phyloP scores from a whole-genome alignment of 2,113 vertebrate species.

The Centropristis striata region DNA sequence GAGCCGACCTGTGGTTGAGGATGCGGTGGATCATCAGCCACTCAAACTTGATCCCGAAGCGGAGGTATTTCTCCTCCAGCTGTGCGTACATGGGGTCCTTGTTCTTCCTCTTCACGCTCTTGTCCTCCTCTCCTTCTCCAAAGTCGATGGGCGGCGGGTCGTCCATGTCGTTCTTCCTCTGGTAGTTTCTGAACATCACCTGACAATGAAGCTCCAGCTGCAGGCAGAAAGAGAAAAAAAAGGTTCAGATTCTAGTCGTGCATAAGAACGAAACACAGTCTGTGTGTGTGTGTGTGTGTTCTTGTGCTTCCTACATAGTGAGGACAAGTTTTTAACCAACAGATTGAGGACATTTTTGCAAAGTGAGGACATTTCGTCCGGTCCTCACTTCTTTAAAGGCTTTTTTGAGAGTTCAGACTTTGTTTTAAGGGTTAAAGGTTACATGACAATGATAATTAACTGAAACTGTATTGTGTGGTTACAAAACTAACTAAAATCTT shows the following conservation, averaged over 20 bases:
- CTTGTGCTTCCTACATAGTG: too few species aligned
- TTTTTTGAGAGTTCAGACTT: too few species aligned
- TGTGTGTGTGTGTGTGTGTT: not conserved
- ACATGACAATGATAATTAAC: too few species aligned
- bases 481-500: too few species aligned
- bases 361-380: too few species aligned
- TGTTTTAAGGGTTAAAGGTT: too few species aligned
- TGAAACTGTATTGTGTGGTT: too few species aligned
- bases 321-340: too few species aligned
- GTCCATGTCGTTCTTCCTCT: constrained; percentile 99
- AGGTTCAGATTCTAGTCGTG: too few species aligned
- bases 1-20: constrained; percentile 94
- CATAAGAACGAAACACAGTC: not conserved
- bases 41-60: constrained; percentile 97
- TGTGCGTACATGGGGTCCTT: constrained; percentile 95
- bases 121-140: constrained; percentile 92
- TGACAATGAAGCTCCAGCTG: constrained; percentile 98
- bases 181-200: constrained; percentile 99
- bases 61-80: constrained; percentile 96
- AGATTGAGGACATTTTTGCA: too few species aligned
- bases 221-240: not conserved
- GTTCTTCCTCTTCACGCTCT: constrained; percentile 93
- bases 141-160: constrained; percentile 94
- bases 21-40: constrained; percentile 98
- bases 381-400: too few species aligned